Evolutionary conservation across 2,888 invertebrate species (phyloP).

Genomic region (Ormyrus rosae): DNA sequence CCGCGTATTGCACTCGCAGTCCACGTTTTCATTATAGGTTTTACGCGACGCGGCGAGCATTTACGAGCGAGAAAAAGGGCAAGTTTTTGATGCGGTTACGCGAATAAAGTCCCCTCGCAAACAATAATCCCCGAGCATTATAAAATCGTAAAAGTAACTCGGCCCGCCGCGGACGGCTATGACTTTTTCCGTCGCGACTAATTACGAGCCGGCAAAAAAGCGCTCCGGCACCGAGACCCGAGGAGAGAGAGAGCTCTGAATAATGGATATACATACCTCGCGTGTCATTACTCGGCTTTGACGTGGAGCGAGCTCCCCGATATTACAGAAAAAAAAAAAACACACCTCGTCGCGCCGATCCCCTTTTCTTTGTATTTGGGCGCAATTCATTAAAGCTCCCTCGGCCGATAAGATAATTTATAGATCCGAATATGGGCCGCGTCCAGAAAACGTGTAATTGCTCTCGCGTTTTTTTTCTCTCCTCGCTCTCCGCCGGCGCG

Average conservation of each 20-base stretch:
- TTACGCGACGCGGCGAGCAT: no score
- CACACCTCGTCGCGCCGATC: no score
- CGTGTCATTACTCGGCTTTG: conserved; percentile 11
- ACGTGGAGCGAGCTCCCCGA: background rate
- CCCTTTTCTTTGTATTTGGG: background rate
- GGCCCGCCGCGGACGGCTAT: no score
- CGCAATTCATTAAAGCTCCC: conserved; percentile 9
- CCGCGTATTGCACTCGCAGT: no score
- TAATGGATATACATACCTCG: background rate
- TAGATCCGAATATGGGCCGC: conserved; percentile 19
- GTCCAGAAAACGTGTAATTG: conserved; percentile 18
- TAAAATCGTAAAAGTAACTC: conserved; percentile 13
- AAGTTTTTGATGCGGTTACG: background rate
- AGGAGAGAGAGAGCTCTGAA: background rate
- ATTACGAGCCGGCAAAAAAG: conserved; percentile 1
- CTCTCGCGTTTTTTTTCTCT: background rate
- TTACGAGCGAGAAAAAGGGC: no score
- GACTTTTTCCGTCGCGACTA: background rate
- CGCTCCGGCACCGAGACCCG: background rate
- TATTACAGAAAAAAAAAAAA: background rate
- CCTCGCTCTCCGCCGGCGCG: background rate
- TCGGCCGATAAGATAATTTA: conserved; percentile 26
- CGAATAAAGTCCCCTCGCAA: background rate
- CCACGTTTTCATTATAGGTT: no score
- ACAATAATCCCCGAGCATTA: background rate